These are phyloP conservation scores for Eurois occulta DNA, from an alignment of 2,888 invertebrate genomes.

Conservation along the genomic window DNA sequence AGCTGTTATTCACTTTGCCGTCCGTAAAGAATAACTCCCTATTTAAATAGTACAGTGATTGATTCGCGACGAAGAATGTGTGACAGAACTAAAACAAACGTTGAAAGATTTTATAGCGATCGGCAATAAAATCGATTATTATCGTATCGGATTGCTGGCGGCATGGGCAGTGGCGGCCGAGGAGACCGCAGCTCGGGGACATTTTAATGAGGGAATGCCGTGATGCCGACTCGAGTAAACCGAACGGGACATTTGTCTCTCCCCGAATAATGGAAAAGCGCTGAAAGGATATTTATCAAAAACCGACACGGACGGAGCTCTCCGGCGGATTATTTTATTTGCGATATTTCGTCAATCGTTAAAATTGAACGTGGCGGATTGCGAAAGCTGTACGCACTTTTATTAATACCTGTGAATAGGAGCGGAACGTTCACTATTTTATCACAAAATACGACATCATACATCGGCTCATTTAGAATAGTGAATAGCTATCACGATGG, in stretches of 20 bases:
- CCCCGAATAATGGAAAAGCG: conserved; percentile 83
- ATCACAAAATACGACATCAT: conserved; percentile 65
- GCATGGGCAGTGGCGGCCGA: too few relatives aligned
- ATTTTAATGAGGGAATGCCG: conserved; percentile 87
- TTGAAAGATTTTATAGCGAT: conserved; percentile 81
- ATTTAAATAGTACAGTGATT: conserved; percentile 82
- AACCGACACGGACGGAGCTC: conserved; percentile 74
- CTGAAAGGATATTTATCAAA: conserved; percentile 87
- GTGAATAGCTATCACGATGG: conserved; percentile 71
- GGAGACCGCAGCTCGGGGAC: conserved; percentile 79
- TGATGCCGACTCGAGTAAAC: conserved; percentile 77
- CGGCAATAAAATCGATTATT: conserved; percentile 87
- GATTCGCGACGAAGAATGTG: conserved; percentile 79
- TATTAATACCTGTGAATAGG: conserved; percentile 56
- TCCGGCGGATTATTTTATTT: conserved; percentile 77
- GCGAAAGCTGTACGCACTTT: conserved; percentile 47
- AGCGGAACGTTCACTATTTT: conserved; percentile 47
- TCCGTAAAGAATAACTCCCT: conserved; percentile 71
- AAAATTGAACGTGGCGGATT: conserved; percentile 61
- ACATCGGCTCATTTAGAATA: conserved; percentile 69
- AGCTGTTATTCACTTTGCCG: conserved; percentile 72
- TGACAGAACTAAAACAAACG: conserved; percentile 80
- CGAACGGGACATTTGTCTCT: conserved; percentile 83
- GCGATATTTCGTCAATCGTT: conserved; percentile 74
- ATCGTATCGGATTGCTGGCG: conserved; percentile 76